phyloP scores from a whole-genome alignment of 2,888 invertebrate species.

The Acronicta aceris region DNA sequence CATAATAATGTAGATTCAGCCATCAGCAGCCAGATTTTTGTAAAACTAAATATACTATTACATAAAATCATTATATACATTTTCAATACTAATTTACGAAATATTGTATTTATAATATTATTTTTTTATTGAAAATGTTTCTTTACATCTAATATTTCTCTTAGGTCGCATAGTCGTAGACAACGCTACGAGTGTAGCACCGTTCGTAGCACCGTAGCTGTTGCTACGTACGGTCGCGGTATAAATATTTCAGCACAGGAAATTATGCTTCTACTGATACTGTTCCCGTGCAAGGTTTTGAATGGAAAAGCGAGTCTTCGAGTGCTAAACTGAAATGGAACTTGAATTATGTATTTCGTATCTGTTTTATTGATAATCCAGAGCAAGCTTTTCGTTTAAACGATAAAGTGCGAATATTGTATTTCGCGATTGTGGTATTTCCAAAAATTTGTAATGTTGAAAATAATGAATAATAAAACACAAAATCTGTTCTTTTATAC shows the following conservation, averaged over 20 bases:
- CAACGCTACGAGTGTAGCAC: conserved; percentile 65
- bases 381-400: conserved; percentile 44
- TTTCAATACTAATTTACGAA: conserved; percentile 40
- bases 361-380: conserved; percentile 63
- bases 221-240: conserved; percentile 68
- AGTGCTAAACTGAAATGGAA: conserved; percentile 70
- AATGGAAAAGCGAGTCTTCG: conserved; percentile 76
- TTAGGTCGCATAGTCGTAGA: conserved; percentile 60
- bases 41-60: no score
- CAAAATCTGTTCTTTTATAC: neutral
- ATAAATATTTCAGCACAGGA: conserved; percentile 88
- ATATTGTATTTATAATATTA: no score
- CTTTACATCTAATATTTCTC: no score
- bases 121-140: no score
- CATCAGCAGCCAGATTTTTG: no score
- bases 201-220: conserved; percentile 63
- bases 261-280: conserved; percentile 86
- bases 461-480: neutral
- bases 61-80: conserved; percentile 20
- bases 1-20: no score
- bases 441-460: neutral
- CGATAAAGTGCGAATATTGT: conserved; percentile 30
- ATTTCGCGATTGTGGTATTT: neutral
- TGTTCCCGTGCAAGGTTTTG: conserved; percentile 71
- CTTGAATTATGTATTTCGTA: conserved; percentile 68